Percentiles rank a stretch among this genome's conserved stretches.
phyloP scores from a whole-genome alignment of 37 sponge, comb jelly and placozoan genomes.

The Spongia lamella region DNA sequence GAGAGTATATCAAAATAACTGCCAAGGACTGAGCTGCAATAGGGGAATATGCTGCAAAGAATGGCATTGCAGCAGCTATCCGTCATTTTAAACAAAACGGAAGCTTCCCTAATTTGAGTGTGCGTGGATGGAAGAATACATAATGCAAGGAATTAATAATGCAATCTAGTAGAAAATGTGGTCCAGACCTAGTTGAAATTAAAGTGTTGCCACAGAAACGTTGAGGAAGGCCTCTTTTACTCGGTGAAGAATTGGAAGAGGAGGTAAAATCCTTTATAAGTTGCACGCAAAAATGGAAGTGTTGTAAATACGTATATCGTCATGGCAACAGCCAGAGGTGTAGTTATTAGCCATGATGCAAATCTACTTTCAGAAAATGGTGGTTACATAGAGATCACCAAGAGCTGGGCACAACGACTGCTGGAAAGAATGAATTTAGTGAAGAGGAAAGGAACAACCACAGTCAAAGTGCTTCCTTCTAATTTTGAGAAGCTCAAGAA shows the following conservation, averaged over 20 bases:
- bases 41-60: no score
- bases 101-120: no score
- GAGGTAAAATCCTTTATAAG: conserved; percentile 7
- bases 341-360: conserved; percentile 5
- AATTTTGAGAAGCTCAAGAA: conserved; percentile 24
- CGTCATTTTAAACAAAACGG: no score
- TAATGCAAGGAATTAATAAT: no score
- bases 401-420: conserved; percentile 25
- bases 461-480: conserved; percentile 7
- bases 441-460: conserved; percentile 15
- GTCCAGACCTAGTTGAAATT: no score
- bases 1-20: no score
- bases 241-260: conserved; percentile 7
- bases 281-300: background rate
- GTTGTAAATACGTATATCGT: conserved; percentile 8
- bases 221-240: background rate
- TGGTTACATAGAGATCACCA: conserved; percentile 1
- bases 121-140: no score
- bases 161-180: no score
- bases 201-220: background rate
- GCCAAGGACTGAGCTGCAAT: no score
- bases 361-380: conserved; percentile 15
- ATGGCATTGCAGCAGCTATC: no score
- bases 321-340: conserved; percentile 2
- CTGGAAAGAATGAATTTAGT: conserved; percentile 26